phyloP scores from a whole-genome alignment of 1,140 invertebrate genomes.

The Triops cancriformis region DNA sequence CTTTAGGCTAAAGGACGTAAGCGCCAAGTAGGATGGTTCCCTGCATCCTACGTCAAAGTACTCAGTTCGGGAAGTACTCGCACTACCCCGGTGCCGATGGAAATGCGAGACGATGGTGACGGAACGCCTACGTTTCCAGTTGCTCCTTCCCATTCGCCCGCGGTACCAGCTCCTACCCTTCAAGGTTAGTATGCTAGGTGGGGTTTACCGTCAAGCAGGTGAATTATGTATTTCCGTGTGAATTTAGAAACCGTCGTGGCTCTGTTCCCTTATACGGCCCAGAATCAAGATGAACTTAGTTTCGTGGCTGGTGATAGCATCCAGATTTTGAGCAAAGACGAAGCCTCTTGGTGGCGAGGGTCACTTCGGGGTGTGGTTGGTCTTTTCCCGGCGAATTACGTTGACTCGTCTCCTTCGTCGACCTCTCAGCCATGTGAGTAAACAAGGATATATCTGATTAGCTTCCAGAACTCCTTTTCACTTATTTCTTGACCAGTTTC shows the following conservation, averaged over 20 bases:
- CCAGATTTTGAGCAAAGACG: slow-evolving; percentile 78
- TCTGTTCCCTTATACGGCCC: slow-evolving; percentile 81
- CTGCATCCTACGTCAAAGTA: slow-evolving; percentile 91
- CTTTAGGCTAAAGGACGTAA: slow-evolving; percentile 80
- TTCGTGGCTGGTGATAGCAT: slow-evolving; percentile 93
- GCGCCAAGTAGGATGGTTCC: slow-evolving; percentile 93
- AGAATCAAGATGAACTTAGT: slow-evolving; percentile 87
- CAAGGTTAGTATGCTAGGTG: slow-evolving; percentile 14
- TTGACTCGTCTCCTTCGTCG: slow-evolving; percentile 57
- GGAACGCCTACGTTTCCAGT: slow-evolving; percentile 33
- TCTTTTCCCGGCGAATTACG: slow-evolving; percentile 88
- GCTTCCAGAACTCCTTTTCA: neutral
- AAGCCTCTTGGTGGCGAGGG: slow-evolving; percentile 93
- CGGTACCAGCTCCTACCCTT: slow-evolving; percentile 28
- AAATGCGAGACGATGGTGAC: slow-evolving; percentile 23
- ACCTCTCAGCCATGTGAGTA: slow-evolving; percentile 31
- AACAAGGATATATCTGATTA: neutral
- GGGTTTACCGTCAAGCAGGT: too few species aligned
- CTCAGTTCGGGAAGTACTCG: slow-evolving; percentile 40
- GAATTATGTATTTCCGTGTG: slow-evolving; percentile 30
- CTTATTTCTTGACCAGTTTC: neutral
- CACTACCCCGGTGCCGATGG: slow-evolving; percentile 33
- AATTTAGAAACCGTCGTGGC: slow-evolving; percentile 79
- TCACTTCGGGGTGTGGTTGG: slow-evolving; percentile 77
- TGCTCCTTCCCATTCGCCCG: slow-evolving; percentile 29